Evolutionary conservation across 1,140 invertebrate genomes (phyloP).

Genomic region (Teleopsis dalmanni): DNA sequence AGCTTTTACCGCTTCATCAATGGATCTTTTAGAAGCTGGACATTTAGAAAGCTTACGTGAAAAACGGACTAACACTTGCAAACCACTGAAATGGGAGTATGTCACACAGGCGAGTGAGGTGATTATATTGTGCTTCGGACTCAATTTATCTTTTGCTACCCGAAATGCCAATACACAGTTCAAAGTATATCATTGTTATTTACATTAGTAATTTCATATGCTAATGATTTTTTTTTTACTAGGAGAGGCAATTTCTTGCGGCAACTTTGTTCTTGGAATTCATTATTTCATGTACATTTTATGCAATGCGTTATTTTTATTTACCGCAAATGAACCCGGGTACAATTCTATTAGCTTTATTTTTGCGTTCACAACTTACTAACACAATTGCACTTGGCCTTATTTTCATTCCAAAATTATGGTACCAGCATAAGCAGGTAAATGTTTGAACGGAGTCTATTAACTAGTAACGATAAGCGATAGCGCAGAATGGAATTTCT

Average conservation of each 20-base stretch:
- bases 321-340: conserved; percentile 60
- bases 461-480: no score
- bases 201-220: background rate
- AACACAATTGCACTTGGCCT: conserved; percentile 66
- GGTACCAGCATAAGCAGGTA: conserved; percentile 63
- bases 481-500: background rate
- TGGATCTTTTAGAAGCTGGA: conserved; percentile 51
- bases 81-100: conserved; percentile 81
- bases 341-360: conserved; percentile 59
- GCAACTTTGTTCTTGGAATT: conserved; percentile 69
- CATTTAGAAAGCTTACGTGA: conserved; percentile 43
- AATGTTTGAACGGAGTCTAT: conserved; percentile 13
- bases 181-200: conserved; percentile 35
- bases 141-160: conserved; percentile 73
- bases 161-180: conserved; percentile 77
- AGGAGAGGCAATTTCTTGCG: conserved; percentile 72
- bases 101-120: conserved; percentile 81
- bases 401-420: conserved; percentile 71
- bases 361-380: conserved; percentile 67
- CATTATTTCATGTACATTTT: conserved; percentile 60
- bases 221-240: conserved; percentile 17
- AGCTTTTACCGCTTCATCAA: conserved; percentile 69
- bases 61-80: conserved; percentile 57
- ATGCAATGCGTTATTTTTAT: conserved; percentile 56
- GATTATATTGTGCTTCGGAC: conserved; percentile 70